Evolutionary conservation across 2,797 vertebrate species (phyloP), one percentile per base, ranked within the genome.

Genomic region (Xiphorhynchus erythropygius): DNA sequence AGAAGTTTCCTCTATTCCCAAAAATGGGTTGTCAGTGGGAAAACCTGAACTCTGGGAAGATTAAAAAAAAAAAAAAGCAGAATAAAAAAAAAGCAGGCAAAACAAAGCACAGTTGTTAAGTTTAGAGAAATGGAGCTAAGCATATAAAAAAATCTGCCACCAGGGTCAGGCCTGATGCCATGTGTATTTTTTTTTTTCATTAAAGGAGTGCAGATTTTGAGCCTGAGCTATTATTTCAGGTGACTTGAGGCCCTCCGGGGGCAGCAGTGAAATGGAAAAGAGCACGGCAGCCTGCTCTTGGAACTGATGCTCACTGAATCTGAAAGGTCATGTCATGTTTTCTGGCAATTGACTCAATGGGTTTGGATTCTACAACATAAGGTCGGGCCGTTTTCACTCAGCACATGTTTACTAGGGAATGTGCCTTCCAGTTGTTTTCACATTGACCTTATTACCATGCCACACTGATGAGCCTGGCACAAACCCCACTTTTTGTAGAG

Each of bases 301-400:
- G 65, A 97, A 98, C 98, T 99, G 98, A 99, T 98, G 98, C 98
- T 99, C 98, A 99, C 98, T 99, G 98, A 98, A 98, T 99, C 98
- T 98, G 98, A 99, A 99, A 99, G 99, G 99, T 99, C 99, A 98
- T 98, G 98, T 99, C 99, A 98, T 98, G 99, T 99, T 99, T 99
- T 99, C 98, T 98, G 98, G 99, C 99, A 99, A 99, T 99, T 99
- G 99, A 99, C 99, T 99, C 98, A 96, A 98, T 99, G 98, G 98
- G 98, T 99, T 99, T 98, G 98, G 98, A 99, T 98, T 98, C 98
- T 98, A 98, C 98, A 98, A 97, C 98, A 98, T 98, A 98, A 98
- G 98, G 99, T 98, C 84, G 89, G 98, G 98, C 98, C 96, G 96
- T 98, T 98, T 98, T 98, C 97, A 98, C 98, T 98, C 98, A 98